These are phyloP conservation scores for Lasaia peninsularis DNA, from an alignment of 1,140 invertebrate genomes.

Conservation along the genomic window DNA sequence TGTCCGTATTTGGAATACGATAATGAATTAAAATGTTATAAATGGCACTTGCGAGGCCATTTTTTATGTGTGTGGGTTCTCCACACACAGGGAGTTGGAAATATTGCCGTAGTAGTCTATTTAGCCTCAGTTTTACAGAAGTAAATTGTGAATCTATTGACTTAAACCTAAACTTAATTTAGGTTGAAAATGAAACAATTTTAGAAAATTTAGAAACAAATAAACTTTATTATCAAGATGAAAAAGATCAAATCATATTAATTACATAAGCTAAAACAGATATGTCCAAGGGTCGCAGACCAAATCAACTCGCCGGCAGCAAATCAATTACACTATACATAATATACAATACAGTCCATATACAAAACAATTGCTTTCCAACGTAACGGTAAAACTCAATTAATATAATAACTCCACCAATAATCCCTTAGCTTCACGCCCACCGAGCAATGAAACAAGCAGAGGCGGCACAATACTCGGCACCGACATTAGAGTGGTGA, in stretches of 20 bases:
- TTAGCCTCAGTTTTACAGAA: no score
- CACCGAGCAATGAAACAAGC: slow-evolving; percentile 38
- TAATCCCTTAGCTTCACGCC: slow-evolving; percentile 13
- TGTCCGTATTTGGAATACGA: no score
- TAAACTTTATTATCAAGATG: slow-evolving; percentile 77
- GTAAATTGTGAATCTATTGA: no score
- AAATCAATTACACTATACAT: slow-evolving; percentile 39
- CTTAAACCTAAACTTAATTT: no score
- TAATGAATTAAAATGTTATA: no score
- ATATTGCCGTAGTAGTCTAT: no score
- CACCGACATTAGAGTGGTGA: neutral
- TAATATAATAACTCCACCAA: slow-evolving; percentile 10
- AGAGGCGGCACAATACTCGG: neutral
- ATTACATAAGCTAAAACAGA: slow-evolving; percentile 67
- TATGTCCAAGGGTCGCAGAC: slow-evolving; percentile 40
- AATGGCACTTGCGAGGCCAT: no score
- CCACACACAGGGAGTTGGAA: no score
- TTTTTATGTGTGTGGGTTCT: no score
- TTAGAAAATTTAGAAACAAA: slow-evolving; percentile 75
- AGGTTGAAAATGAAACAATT: slow-evolving; percentile 50
- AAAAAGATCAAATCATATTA: slow-evolving; percentile 74
- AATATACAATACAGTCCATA: slow-evolving; percentile 42
- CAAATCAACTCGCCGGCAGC: slow-evolving; percentile 27
- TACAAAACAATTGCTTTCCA: slow-evolving; percentile 30
- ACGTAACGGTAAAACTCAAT: slow-evolving; percentile 31